Base-by-base conservation (phyloP, 2,113 vertebrate genomes). In the Plectropomus leopardus region DNA sequence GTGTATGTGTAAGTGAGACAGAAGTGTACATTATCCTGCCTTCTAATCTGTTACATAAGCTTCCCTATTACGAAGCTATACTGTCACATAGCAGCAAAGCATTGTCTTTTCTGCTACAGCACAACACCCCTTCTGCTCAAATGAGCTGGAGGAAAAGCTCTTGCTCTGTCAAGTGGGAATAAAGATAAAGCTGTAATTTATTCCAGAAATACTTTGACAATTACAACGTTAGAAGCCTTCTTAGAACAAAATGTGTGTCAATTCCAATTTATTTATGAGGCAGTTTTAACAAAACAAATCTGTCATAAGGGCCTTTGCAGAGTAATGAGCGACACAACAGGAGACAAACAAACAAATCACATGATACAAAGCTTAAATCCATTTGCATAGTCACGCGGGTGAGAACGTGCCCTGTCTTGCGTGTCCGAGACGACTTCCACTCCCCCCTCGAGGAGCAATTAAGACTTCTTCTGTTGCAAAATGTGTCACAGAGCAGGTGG, bases 381-480 rank as follows among this genome's bases (percentile, higher is more conserved):
- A 17, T 42, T 45, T 28, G 17, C 13, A n/a, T 44, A 2, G 21
- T 66, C 19, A 8, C 24, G 5, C 28, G 14, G 8, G 24, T 32
- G 32, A 42, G 42, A 26, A 23, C 13, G 13, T 11, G 36, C 42
- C 15, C 24, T 2, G 2, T 24, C 24, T 14, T 32, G 47, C 28
- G 36, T 69, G 61, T 63, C 63, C n/a, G 4, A 65, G 30, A 57
- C 44, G 3, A 36, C 28, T 19, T 11, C 50, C 48, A 26, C 32
- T 8, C 16, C n/a, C 74, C 21, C 68, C 36, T 6, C 2, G 32
- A 68, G 70, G 72, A 76, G 28, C 50, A 78, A 84, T 82, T 75
- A 89, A 30, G 55, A 72, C 54, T 54, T 64, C 26, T 44, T n/a
- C 60, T n/a, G 42, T 55, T 72, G 24, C 30, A 16, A 63, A 47